Percentiles rank a stretch among this genome's conserved stretches.
Conservation (phyloP, 1,140 invertebrate species). For the Drosophila ananassae region DNA sequence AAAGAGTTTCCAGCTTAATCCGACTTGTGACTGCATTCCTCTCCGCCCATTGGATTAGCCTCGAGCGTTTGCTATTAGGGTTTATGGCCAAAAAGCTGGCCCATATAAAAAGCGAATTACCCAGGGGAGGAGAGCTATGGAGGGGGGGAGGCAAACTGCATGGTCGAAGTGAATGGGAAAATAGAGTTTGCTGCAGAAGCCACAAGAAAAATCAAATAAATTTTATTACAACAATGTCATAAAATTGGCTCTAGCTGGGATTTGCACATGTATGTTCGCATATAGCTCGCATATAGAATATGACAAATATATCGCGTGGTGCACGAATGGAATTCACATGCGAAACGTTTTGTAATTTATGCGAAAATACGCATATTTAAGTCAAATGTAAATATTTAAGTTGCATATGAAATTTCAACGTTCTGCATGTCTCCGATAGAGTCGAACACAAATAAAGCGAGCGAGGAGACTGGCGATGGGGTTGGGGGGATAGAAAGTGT, state of each 20-base stretch:
- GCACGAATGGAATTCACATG: constrained; percentile 58
- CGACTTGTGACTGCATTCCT: constrained; percentile 18
- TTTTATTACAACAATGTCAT: constrained; percentile 78
- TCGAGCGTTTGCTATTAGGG: constrained; percentile 64
- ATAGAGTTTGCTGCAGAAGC: constrained; percentile 46
- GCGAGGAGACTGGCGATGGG: not conserved
- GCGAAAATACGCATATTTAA: constrained; percentile 76
- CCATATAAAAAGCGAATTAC: constrained; percentile 67
- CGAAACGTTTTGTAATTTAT: constrained; percentile 75
- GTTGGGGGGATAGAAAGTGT: no score
- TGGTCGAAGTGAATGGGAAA: constrained; percentile 5
- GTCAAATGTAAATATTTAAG: constrained; percentile 79
- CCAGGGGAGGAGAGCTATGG: constrained; percentile 5
- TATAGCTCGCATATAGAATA: constrained; percentile 6
- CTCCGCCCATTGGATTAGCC: constrained; percentile 22
- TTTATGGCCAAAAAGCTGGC: constrained; percentile 66
- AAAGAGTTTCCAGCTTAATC: constrained; percentile 37
- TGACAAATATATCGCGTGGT: constrained; percentile 58
- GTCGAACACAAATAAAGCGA: constrained; percentile 31
- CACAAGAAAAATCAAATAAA: constrained; percentile 74
- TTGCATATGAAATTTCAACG: constrained; percentile 71
- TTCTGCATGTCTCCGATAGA: constrained; percentile 73
- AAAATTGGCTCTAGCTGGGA: constrained; percentile 45
- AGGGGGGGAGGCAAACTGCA: constrained; percentile 19
- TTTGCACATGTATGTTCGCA: constrained; percentile 13